phyloP scores from a whole-genome alignment of 2,113 vertebrate genomes.

The Cairina moschata region DNA sequence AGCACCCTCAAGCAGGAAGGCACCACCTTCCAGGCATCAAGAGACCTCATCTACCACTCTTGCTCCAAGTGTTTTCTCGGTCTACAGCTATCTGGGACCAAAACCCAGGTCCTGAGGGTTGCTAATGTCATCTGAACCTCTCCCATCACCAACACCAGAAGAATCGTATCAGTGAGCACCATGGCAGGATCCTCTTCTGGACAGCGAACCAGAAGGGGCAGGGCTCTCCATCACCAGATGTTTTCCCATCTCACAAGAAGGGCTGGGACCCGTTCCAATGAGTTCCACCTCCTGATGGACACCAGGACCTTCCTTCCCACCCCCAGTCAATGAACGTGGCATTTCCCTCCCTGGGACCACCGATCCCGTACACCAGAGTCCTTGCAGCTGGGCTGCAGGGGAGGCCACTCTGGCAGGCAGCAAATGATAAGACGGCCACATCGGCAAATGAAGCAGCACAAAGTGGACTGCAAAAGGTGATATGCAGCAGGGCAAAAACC shows the following conservation, averaged over 20 bases:
- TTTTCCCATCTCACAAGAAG: not conserved
- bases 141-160: not conserved
- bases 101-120: not conserved
- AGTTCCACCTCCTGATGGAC: not conserved
- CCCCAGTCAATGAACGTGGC: not conserved
- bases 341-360: not conserved
- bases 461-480: not conserved
- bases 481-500: not conserved
- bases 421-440: rapidly evolving
- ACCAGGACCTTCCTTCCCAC: not conserved
- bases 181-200: not conserved
- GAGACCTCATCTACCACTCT: not conserved
- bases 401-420: not conserved
- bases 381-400: not conserved
- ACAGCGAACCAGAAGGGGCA: not conserved
- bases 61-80: not conserved
- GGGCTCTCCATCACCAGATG: not conserved
- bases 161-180: rapidly evolving
- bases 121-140: not conserved
- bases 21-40: not conserved
- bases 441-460: rapidly evolving
- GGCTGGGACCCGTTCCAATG: not conserved
- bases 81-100: not conserved
- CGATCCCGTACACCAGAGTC: rapidly evolving
- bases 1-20: not conserved